These are phyloP conservation scores for Zoanthus gigantus DNA, from an alignment of 92 coral and sea anemone genomes.

Conservation along the genomic window DNA sequence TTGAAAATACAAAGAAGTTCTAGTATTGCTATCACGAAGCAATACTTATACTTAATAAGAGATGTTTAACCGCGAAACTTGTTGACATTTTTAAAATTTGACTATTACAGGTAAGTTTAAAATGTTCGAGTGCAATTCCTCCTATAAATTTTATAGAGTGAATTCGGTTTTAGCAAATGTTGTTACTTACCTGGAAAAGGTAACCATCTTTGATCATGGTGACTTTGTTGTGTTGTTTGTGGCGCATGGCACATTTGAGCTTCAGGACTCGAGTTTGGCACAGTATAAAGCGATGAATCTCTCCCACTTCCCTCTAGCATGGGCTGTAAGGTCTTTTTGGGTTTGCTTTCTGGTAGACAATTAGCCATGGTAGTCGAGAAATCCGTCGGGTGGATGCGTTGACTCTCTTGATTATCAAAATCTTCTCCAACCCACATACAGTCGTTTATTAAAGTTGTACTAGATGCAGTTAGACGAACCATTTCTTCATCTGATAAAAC, in stretches of 20 bases:
- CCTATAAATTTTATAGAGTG: background rate
- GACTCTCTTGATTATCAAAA: conserved; percentile 63
- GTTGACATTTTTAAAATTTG: conserved; percentile 25
- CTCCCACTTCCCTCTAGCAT: conserved; percentile 41
- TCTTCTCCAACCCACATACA: conserved; percentile 88
- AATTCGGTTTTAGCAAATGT: background rate
- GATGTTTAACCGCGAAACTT: background rate
- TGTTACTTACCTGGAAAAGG: conserved; percentile 29
- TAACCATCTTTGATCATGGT: conserved; percentile 40
- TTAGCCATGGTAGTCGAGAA: conserved; percentile 46
- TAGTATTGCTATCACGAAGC: background rate
- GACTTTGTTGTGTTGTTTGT: background rate
- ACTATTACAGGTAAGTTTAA: background rate
- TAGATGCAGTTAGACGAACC: conserved; percentile 80
- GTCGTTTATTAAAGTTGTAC: conserved; percentile 89
- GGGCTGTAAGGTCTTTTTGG: conserved; percentile 51
- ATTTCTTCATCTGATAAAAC: conserved; percentile 96
- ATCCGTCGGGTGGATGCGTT: conserved; percentile 31
- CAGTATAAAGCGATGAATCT: conserved; percentile 48
- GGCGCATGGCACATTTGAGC: conserved; percentile 37
- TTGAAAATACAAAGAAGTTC: background rate
- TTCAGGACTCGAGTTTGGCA: conserved; percentile 59
- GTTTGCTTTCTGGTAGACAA: conserved; percentile 51
- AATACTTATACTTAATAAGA: conserved; percentile 6
- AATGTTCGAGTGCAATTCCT: background rate